Percentiles rank a stretch among this genome's conserved stretches.
These are phyloP conservation scores for Sebastes taczanowskii DNA, from an alignment of 2,797 vertebrate genomes.

Conservation along the genomic window DNA sequence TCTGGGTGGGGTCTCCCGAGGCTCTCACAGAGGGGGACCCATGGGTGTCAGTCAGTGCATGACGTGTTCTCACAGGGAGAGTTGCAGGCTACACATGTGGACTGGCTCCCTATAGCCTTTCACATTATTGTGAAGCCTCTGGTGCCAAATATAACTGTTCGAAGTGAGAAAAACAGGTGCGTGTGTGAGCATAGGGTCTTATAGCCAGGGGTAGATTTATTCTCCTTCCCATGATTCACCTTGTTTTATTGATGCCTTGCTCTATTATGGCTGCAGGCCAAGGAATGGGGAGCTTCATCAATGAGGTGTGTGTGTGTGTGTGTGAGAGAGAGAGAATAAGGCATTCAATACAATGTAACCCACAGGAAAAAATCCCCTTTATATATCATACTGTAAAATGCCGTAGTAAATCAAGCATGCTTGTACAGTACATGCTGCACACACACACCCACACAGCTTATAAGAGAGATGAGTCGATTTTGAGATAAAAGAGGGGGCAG, in stretches of 20 bases:
- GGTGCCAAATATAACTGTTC: not conserved
- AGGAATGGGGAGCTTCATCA: not conserved
- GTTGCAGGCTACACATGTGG: constrained; percentile 15
- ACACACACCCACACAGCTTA: constrained; percentile 4
- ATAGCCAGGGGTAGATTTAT: no score
- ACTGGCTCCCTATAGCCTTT: not conserved
- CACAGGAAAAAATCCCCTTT: not conserved
- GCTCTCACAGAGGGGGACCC: not conserved
- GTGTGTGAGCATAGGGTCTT: not conserved
- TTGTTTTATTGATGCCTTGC: not conserved
- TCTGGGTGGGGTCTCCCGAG: constrained; percentile 47
- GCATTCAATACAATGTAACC: not conserved
- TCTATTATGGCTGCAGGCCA: not conserved
- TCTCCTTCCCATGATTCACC: not conserved
- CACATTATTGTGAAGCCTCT: not conserved
- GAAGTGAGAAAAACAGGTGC: constrained; percentile 12
- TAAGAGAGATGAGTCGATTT: constrained; percentile 15
- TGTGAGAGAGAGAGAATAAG: not conserved
- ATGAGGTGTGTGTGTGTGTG: not conserved
- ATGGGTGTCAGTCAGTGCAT: not conserved
- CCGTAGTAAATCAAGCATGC: not conserved
- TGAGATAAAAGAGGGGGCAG: constrained; percentile 24
- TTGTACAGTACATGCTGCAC: not conserved
- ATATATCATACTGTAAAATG: not conserved
- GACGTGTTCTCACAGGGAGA: not conserved